Conservation (phyloP, 2,797 vertebrate species). For the Zenarchopterus dispar region DNA sequence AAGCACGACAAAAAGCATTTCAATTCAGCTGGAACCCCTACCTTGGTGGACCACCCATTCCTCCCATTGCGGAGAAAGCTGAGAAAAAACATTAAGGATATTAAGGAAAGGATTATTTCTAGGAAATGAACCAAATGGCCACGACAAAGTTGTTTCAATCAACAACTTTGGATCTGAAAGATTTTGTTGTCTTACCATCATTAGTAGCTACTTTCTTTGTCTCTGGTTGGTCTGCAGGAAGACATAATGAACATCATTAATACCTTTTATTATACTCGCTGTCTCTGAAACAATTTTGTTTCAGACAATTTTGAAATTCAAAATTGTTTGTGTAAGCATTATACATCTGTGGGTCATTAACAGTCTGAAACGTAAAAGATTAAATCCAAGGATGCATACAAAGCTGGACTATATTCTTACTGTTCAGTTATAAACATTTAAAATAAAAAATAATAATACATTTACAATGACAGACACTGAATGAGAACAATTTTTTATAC, state of each 20-base stretch:
- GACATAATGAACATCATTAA: constrained; percentile 30
- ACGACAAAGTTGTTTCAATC: not conserved
- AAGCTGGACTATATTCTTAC: not conserved
- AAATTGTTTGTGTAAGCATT: not conserved
- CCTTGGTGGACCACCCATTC: constrained; percentile 87
- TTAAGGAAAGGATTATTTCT: not conserved
- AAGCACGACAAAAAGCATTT: not conserved
- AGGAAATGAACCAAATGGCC: too few species aligned
- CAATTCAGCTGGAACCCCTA: constrained; percentile 47
- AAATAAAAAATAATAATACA: too few species aligned
- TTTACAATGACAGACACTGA: not conserved
- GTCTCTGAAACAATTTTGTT: too few species aligned
- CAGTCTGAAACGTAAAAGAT: constrained; percentile 2
- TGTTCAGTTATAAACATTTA: too few species aligned
- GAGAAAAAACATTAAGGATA: constrained; percentile 26
- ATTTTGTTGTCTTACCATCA: constrained; percentile 87
- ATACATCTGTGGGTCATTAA: not conserved
- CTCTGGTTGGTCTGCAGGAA: constrained; percentile 95
- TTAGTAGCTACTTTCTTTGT: constrained; percentile 98
- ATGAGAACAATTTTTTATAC: constrained; percentile 4
- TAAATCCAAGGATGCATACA: not conserved
- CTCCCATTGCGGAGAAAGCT: constrained; percentile 92
- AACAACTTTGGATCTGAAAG: not conserved
- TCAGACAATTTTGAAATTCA: constrained; percentile 20
- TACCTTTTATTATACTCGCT: constrained; percentile 13